Base-by-base conservation (phyloP, 2,888 invertebrate genomes). In the Nomada flava region DNA sequence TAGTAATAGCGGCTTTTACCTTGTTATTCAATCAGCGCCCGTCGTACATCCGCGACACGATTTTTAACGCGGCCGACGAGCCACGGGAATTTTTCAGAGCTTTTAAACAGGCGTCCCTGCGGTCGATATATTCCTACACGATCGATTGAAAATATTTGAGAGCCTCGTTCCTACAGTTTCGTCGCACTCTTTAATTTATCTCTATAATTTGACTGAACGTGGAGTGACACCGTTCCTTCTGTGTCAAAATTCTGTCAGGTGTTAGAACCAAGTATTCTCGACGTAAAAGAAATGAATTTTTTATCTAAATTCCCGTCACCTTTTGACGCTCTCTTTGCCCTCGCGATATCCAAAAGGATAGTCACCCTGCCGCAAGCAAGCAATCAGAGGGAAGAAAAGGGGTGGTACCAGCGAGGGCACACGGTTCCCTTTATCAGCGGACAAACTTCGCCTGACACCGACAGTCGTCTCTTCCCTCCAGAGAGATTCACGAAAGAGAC, bases 1-100 rank as follows among this genome's bases (percentile, higher is more conserved):
- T 85, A 73, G 78, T 83, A 83, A 83, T 82, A 74, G 71, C 79
- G 79, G 86, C 87, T 84, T 86, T 86, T 86, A 86, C 79, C 83
- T 84, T 82, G 82, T 83, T 83, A 82, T 82, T 83, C 69, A 72
- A 83, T 83, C 78, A 78, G 75, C 65, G 55, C 23, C 18, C 55
- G 42, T 5, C 68, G 50, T 62, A 53, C 80, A 59, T 52, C 55
- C 79, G 53, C 23, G 29, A 10, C 55, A 59, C 53, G 36, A 64
- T 67, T 67, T 76, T 70, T 70, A 10, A 13, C 26, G 9, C 7
- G 20, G 13, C n/a, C 42, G 42, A 10, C 11, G 13, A 13, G 36
- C 36, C 44, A 2, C 20, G 44, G 29, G 5, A 2, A 26, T 59
- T 59, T 59, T 29, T 29, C 59, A 15, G 7, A 0, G 10, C 11